Base-by-base conservation (phyloP, 2,113 vertebrate genomes). In the Pseudorhombus dupliciocellatus region DNA sequence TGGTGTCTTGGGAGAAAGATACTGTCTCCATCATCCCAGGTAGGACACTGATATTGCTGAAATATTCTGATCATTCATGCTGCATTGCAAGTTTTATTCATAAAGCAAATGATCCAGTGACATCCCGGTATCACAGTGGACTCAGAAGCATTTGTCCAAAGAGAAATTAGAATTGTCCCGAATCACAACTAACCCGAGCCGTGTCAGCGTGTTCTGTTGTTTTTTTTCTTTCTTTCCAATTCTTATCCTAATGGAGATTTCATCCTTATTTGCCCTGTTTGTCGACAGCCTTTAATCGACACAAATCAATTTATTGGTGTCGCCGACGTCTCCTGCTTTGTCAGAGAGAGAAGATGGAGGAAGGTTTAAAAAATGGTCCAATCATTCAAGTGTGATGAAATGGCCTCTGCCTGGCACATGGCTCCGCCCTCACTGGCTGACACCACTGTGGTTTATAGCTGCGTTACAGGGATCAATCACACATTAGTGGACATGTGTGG, bases 1-100 rank as follows among this genome's bases (percentile, higher is more conserved):
- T 99, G 72, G 97, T 99, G 88, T 99, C 98, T 92, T 99, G 98
- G 97, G 98, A 99, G 92, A 99, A 97, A 90, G 98, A 99, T 94
- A 99, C 97, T 0, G 96, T 98, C 77, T 96, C 98, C 90, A 98
- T 99, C 90, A 87, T 94, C 91, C 95, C 97, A 95, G 98, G 98
- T 99, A 97, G 90, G 96, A 83, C 56, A 70, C 16, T 54, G 53
- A 30, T 34, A 30, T 48, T 7, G 25, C 25, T 80, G 52, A 73
- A 57, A 81, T 51, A 30, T 37, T 42, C 34, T 66, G n/a, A 25
- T 60, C n/a, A 24, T 48, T 68, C 5, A 31, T 3, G 4, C 21
- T 22, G 50, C 68, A 21, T 8, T 28, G 42, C 26, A 55, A 48
- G 62, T 59, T 66, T 30, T 46, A 50, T 74, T 70, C 66, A 65